phyloP scores from a whole-genome alignment of 2,113 vertebrate genomes.

The Sigmodon hispidus region DNA sequence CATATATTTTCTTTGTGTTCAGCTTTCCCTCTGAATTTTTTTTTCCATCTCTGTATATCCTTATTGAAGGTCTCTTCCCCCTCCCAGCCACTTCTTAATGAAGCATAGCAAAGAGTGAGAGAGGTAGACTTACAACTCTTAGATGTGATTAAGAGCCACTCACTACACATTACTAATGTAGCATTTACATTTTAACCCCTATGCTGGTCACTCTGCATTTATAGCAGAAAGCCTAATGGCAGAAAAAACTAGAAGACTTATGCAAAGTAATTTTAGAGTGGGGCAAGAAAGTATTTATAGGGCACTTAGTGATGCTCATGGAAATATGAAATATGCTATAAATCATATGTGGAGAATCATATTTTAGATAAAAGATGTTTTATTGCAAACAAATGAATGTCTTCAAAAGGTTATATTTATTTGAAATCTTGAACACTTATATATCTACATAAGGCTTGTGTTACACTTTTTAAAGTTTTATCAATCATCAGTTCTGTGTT shows the following conservation, averaged over 20 bases:
- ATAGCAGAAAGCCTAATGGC: background rate
- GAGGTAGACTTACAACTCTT: background rate
- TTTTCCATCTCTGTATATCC: no score
- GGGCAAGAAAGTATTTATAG: background rate
- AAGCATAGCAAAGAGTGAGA: background rate
- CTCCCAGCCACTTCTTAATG: background rate
- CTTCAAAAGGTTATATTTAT: background rate
- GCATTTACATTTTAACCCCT: background rate
- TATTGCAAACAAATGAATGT: slow-evolving; percentile 32
- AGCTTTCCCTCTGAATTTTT: no score
- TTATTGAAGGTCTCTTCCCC: no score
- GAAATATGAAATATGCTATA: background rate
- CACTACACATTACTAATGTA: background rate
- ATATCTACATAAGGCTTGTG: background rate
- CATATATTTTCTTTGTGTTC: no score
- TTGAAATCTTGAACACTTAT: slow-evolving; percentile 11
- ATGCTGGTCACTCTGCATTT: background rate
- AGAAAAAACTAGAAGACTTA: background rate
- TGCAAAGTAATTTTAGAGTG: background rate
- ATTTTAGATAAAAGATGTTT: background rate
- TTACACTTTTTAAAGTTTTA: slow-evolving; percentile 33
- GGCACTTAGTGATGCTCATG: background rate
- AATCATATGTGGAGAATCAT: background rate
- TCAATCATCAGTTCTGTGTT: background rate
- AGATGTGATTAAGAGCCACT: background rate